Conservation (phyloP, 2,888 invertebrate species). For the Syritta pipiens region DNA sequence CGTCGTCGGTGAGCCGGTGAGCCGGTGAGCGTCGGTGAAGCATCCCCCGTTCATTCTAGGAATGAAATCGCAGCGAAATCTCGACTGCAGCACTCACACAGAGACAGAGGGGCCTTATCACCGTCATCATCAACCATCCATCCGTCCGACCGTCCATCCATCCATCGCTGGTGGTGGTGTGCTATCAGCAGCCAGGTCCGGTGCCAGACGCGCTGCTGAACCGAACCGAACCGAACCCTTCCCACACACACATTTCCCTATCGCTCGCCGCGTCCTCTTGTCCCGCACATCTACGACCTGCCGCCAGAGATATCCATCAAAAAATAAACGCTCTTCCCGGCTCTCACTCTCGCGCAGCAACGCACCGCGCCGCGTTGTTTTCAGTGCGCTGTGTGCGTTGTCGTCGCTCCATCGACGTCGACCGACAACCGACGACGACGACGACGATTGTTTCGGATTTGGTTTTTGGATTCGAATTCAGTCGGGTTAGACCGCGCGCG, state of each 20-base stretch:
- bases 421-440: neutral
- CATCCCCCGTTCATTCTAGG: conserved; percentile 66
- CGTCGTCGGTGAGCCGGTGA: no score
- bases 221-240: conserved; percentile 56
- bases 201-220: no score
- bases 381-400: no score
- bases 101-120: conserved; percentile 56
- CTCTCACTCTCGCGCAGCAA: conserved; percentile 18
- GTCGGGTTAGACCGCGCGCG: conserved; percentile 58
- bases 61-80: conserved; percentile 53
- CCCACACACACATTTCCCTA: conserved; percentile 61
- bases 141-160: conserved; percentile 15
- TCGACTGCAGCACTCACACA: conserved; percentile 36
- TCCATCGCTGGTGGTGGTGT: conserved; percentile 28
- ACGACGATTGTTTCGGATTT: neutral
- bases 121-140: conserved; percentile 57
- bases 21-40: conserved; percentile 31
- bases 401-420: conserved; percentile 12
- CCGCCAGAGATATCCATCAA: conserved; percentile 64
- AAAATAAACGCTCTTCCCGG: conserved; percentile 63
- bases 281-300: conserved; percentile 65
- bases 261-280: conserved; percentile 45
- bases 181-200: conserved; percentile 38
- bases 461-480: conserved; percentile 29
- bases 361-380: conserved; percentile 9